Percentiles rank a stretch among this genome's conserved stretches.
Conservation (phyloP, 2,888 invertebrate genomes). For the Tiliacea aurago region DNA sequence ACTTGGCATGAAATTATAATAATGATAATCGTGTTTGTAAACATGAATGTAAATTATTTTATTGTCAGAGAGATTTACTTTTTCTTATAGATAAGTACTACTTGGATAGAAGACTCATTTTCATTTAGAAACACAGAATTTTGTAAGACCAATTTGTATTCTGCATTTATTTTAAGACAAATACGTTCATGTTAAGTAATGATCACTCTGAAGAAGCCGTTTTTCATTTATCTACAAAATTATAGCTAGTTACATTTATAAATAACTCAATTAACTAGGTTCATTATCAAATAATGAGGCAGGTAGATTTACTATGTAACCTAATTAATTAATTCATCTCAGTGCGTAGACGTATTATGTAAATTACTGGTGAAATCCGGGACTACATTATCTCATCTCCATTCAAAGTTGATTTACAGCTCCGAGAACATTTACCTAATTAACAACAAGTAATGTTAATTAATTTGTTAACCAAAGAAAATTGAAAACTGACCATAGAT, state of each 20-base stretch:
- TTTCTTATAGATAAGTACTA: too few relatives aligned
- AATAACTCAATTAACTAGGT: not conserved
- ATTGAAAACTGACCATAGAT: not conserved
- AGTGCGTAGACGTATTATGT: constrained; percentile 27
- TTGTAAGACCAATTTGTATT: not conserved
- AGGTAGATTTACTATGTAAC: constrained; percentile 16
- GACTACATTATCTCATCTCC: constrained; percentile 11
- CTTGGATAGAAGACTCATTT: too few relatives aligned
- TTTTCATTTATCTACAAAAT: not conserved
- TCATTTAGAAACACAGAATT: not conserved
- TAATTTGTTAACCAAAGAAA: constrained; percentile 3
- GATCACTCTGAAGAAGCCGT: not conserved
- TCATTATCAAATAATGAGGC: constrained; percentile 5
- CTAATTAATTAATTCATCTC: constrained; percentile 40
- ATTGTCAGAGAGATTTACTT: too few relatives aligned
- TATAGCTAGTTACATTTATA: not conserved
- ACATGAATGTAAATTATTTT: not conserved
- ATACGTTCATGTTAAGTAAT: not conserved
- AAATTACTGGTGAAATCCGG: constrained; percentile 24
- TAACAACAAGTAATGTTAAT: not conserved
- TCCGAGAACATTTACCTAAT: not conserved
- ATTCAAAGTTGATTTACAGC: constrained; percentile 22
- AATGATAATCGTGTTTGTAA: constrained; percentile 7
- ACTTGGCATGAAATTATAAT: not conserved
- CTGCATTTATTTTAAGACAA: not conserved